A percentile compares a stretch with the other conserved stretches of the same genome.
Conservation (phyloP, 2,797 vertebrate species). For the Melanogrammus aeglefinus region DNA sequence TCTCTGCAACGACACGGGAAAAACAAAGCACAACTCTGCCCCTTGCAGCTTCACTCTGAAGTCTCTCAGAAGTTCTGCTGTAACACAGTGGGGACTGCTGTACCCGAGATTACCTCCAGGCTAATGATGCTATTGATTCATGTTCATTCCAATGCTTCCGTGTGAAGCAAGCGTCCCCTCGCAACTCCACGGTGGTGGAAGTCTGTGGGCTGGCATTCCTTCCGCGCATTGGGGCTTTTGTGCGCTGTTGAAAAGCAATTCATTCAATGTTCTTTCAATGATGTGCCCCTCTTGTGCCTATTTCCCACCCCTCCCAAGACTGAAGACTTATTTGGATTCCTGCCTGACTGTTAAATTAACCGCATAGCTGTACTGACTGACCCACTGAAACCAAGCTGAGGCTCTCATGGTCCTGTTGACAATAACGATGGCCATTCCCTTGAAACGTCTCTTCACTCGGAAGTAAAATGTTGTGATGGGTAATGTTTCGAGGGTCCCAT, state of each 20-base stretch:
- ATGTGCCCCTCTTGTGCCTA: neutral
- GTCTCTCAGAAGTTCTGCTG: no score
- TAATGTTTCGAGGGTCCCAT: neutral
- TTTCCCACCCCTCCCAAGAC: neutral
- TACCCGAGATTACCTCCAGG: neutral
- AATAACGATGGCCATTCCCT: neutral
- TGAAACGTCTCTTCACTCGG: neutral
- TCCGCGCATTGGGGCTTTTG: conserved; percentile 55
- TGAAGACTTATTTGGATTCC: neutral
- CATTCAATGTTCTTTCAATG: neutral
- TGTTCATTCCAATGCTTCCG: neutral
- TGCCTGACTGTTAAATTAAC: neutral
- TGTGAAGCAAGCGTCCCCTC: neutral
- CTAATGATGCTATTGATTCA: neutral
- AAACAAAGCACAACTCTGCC: no score
- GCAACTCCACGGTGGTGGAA: neutral
- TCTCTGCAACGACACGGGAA: no score
- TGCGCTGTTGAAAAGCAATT: conserved; percentile 60
- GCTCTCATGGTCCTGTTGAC: neutral
- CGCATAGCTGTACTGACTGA: neutral
- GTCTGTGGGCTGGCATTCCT: conserved; percentile 57
- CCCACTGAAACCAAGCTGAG: neutral
- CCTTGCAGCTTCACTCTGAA: no score
- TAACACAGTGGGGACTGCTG: neutral
- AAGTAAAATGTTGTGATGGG: neutral